phyloP scores from a whole-genome alignment of 2,797 vertebrate species.

The Caiman crocodilus region DNA sequence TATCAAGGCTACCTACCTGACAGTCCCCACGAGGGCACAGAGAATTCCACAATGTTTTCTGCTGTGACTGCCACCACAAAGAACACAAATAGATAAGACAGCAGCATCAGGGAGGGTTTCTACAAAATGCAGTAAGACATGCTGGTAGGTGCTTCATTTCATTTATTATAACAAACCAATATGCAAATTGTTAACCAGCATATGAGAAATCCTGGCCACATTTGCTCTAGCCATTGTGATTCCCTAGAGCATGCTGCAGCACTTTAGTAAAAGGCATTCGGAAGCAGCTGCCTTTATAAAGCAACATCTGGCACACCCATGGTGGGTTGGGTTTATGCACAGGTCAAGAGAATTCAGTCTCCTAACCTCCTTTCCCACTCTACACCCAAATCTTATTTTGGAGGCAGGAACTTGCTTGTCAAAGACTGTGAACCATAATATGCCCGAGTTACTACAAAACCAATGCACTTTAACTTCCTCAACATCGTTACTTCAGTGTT shows the following conservation, averaged over 20 bases:
- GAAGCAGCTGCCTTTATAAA: background rate
- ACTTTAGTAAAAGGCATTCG: background rate
- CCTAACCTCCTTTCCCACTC: background rate
- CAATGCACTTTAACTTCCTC: background rate
- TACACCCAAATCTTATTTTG: background rate
- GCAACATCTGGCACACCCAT: background rate
- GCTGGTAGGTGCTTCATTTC: slow-evolving; percentile 22
- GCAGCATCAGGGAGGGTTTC: slow-evolving; percentile 9
- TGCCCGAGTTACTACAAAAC: background rate
- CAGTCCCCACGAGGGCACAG: background rate
- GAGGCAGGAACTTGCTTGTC: background rate
- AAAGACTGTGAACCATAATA: background rate
- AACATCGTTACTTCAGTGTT: slow-evolving; percentile 10
- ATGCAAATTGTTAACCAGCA: background rate
- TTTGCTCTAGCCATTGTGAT: background rate
- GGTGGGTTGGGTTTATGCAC: background rate
- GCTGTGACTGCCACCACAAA: background rate
- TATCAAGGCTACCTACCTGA: background rate
- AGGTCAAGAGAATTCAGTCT: background rate
- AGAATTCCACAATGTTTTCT: background rate
- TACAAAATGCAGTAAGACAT: background rate
- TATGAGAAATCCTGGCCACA: background rate
- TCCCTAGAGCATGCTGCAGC: background rate
- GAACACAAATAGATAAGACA: background rate
- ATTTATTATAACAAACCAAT: slow-evolving; percentile 7